Evolutionary conservation across 2,113 vertebrate genomes (phyloP), one percentile per base, ranked within the genome.

Genomic region (Saccopteryx leptura): DNA sequence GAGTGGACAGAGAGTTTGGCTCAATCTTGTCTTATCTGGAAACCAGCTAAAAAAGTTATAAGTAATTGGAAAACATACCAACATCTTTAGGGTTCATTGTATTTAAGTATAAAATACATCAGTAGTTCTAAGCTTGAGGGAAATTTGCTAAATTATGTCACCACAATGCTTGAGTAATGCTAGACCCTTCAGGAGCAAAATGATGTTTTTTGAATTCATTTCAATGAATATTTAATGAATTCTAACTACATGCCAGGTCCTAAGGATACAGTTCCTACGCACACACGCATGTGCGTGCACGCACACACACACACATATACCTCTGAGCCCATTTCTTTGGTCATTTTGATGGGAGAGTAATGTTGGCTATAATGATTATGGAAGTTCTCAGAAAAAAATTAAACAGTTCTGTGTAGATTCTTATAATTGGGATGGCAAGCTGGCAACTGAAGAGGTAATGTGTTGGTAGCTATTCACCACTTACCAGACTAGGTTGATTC

Each of bases 361-460:
- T 79, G 31, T 39, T 89, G 74, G 17, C 3, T 28, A 19, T 78
- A 72, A 66, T 33, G 18, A 94, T 85, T 65, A 52, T 78, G 23
- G 39, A 72, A 85, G 10, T 60, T 46, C n/a, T 78, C 65, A 81
- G 71, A 93, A 93, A 92, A 96, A 86, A 83, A 65, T 84, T 63
- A 65, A 93, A 60, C 52, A 60, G 18, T 17, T 94, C 46, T 23
- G 26, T 23, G 39, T 78, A 74, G 26, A 80, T 68, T 91, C 21
- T 50, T 82, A 2, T n/a, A 60, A 11, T 46, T 89, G 23, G 23
- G 65, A 48, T n/a, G 46, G 14, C 69, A 92, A 2, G 21, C 60
- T 84, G 39, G 63, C 56, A 86, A 1, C 61, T 86, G 4, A 72
- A 68, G 79, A 79, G 26, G 17, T 85, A 39, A 24, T 81, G n/a